Conservation (phyloP, 2,888 invertebrate genomes). For the Melolontha melolontha region DNA sequence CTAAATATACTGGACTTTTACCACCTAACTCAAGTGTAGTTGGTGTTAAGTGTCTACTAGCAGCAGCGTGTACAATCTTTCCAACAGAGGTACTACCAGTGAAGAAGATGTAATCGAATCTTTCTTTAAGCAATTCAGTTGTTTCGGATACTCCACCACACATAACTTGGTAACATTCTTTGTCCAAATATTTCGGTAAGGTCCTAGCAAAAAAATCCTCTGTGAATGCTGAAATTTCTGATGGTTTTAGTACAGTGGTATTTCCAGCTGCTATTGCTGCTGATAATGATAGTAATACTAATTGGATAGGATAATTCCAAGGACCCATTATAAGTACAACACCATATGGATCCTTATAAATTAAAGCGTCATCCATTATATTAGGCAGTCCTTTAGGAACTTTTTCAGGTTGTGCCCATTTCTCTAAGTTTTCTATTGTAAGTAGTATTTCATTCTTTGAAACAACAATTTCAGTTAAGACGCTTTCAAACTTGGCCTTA, state of each 20-base stretch:
- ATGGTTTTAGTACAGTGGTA: conserved; percentile 92
- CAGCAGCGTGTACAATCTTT: conserved; percentile 88
- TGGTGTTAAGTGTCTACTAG: conserved; percentile 91
- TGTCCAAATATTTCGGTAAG: conserved; percentile 89
- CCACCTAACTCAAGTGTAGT: conserved; percentile 90
- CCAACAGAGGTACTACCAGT: conserved; percentile 91
- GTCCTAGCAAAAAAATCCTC: conserved; percentile 79
- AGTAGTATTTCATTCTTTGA: conserved; percentile 81
- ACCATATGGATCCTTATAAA: conserved; percentile 90
- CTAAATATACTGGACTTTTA: conserved; percentile 91
- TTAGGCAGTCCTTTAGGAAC: conserved; percentile 40
- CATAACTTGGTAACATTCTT: conserved; percentile 87
- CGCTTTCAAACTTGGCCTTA: conserved; percentile 83
- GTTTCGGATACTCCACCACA: conserved; percentile 41
- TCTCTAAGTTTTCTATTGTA: conserved; percentile 77
- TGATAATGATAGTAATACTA: conserved; percentile 81
- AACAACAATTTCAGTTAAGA: conserved; percentile 83
- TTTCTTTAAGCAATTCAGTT: conserved; percentile 73
- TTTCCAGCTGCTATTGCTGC: conserved; percentile 96
- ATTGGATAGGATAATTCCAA: conserved; percentile 97
- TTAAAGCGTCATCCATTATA: conserved; percentile 42
- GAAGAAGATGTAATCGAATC: conserved; percentile 97
- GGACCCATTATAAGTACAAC: conserved; percentile 90
- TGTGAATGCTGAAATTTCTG: conserved; percentile 84
- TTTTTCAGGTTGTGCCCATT: conserved; percentile 72